A percentile compares a stretch with the other conserved stretches of the same genome.
Evolutionary conservation across 2,888 invertebrate species (phyloP).

Genomic region (Drosophila birchii): DNA sequence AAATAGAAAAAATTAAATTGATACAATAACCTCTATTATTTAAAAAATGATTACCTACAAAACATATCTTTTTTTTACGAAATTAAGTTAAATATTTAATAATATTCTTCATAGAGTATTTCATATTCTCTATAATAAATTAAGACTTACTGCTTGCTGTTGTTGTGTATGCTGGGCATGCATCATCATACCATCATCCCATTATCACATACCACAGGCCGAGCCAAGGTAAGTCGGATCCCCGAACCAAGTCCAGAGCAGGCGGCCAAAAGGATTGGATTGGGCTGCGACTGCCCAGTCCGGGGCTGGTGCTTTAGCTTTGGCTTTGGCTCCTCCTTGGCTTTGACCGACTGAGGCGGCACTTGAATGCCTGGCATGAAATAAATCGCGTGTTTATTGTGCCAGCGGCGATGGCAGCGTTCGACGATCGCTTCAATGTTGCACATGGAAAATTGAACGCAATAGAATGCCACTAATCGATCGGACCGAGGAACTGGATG

Average conservation of each 20-base stretch:
- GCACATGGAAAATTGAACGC: slow-evolving; percentile 82
- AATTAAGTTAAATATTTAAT: background rate
- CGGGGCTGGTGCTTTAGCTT: slow-evolving; percentile 35
- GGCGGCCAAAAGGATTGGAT: slow-evolving; percentile 38
- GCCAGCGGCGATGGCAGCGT: slow-evolving; percentile 64
- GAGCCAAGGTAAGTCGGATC: slow-evolving; percentile 44
- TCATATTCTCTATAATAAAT: background rate
- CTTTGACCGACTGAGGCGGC: slow-evolving; percentile 71
- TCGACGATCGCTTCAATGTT: slow-evolving; percentile 73
- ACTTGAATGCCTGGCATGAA: slow-evolving; percentile 80
- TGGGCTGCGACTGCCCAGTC: slow-evolving; percentile 14
- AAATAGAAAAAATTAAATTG: too few species aligned
- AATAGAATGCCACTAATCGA: slow-evolving; percentile 81
- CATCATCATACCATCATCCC: slow-evolving; percentile 82
- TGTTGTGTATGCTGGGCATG: slow-evolving; percentile 80
- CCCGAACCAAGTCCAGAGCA: slow-evolving; percentile 26
- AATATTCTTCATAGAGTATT: slow-evolving; percentile 17
- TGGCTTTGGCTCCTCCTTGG: slow-evolving; percentile 61
- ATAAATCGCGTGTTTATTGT: slow-evolving; percentile 82
- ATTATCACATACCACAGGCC: slow-evolving; percentile 80
- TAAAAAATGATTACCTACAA: background rate
- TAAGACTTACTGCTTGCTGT: slow-evolving; percentile 38
- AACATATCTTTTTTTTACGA: background rate
- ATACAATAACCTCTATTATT: background rate
- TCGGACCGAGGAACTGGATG: slow-evolving; percentile 53